Evolutionary conservation across 1,140 invertebrate species (phyloP).

Genomic region (Bombus difficillimus): DNA sequence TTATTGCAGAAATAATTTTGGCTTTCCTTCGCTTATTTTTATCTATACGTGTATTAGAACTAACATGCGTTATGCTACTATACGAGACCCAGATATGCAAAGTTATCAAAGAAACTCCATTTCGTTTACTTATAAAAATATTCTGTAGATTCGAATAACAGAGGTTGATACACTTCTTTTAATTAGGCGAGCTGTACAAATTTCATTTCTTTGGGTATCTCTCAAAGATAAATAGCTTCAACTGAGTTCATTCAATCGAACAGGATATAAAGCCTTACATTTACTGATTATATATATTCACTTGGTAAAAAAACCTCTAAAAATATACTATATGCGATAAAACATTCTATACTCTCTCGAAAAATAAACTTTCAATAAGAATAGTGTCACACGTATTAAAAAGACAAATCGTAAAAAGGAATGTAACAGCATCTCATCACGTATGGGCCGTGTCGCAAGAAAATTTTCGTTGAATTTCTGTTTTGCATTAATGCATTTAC

Average conservation of each 20-base stretch:
- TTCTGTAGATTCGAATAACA: conserved; percentile 14
- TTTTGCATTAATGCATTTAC: conserved; percentile 23
- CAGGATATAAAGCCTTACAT: conserved; percentile 40
- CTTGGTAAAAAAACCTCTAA: conserved; percentile 73
- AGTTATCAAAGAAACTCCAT: neutral
- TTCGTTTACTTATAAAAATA: conserved; percentile 35
- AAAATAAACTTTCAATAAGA: conserved; percentile 72
- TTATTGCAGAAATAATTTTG: neutral
- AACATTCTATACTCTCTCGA: conserved; percentile 69
- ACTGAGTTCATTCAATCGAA: conserved; percentile 25
- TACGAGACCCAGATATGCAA: conserved; percentile 1
- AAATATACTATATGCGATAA: conserved; percentile 69
- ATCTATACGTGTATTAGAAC: neutral
- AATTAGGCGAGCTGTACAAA: conserved; percentile 16
- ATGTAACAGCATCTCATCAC: conserved; percentile 67
- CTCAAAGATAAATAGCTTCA: conserved; percentile 13
- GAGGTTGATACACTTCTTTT: neutral
- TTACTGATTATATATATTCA: conserved; percentile 57
- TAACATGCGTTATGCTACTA: neutral
- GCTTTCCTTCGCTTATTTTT: neutral
- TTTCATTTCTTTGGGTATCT: neutral
- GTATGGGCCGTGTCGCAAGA: conserved; percentile 50
- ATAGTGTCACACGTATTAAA: conserved; percentile 50
- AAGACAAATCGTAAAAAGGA: conserved; percentile 62
- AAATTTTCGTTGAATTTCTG: neutral